Conservation (phyloP, 2,797 vertebrate genomes). For the Sciurus carolinensis region DNA sequence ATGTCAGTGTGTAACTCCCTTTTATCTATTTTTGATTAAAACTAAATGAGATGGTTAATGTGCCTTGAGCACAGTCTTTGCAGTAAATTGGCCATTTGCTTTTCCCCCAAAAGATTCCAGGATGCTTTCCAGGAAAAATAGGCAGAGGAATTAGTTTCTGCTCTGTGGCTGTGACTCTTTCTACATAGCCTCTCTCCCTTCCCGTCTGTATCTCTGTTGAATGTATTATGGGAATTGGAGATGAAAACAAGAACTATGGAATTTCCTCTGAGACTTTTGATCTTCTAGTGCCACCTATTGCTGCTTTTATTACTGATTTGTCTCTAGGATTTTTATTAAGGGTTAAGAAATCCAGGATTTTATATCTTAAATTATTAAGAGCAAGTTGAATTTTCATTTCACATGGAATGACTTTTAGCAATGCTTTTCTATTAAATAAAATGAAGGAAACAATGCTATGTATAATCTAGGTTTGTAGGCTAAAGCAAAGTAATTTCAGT, state of each 20-base stretch:
- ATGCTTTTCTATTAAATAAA: constrained; percentile 8
- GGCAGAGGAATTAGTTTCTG: not conserved
- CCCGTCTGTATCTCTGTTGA: not conserved
- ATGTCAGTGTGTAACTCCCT: not conserved
- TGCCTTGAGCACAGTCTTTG: not conserved
- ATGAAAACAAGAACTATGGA: fast-evolving
- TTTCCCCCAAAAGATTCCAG: not conserved
- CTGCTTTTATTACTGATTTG: constrained; percentile 8
- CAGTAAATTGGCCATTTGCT: not conserved
- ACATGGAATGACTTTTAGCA: not conserved
- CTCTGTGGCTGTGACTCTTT: not conserved
- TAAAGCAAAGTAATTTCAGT: not conserved
- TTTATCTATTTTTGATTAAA: constrained; percentile 42
- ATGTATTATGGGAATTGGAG: not conserved
- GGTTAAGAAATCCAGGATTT: not conserved
- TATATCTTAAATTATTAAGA: not conserved
- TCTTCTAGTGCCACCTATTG: constrained; percentile 80
- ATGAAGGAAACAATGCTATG: not conserved
- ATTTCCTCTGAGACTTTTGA: not conserved
- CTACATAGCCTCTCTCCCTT: not conserved
- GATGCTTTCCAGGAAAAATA: not conserved
- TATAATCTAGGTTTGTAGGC: not conserved
- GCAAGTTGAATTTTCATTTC: not conserved
- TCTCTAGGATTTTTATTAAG: not conserved
- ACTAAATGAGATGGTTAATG: not conserved